Evolutionary conservation across 2,797 vertebrate genomes (phyloP), one percentile per base, ranked within the genome.

Genomic region (Apogon hyalosoma): DNA sequence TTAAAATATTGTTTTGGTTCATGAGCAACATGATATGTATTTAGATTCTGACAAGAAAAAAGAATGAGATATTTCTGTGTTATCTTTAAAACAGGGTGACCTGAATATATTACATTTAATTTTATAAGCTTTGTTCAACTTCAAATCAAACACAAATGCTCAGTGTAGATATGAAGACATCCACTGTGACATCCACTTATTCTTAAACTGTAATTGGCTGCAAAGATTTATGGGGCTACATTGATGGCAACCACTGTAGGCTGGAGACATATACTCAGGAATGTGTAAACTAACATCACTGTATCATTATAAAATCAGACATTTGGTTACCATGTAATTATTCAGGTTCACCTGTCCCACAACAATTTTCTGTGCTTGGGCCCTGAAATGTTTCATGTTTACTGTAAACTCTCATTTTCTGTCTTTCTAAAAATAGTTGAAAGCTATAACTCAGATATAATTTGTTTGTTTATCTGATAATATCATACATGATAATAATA

Each of bases 311-410:
- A 49, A 65, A 60, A 43, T 45, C 62, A 62, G 71, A 73, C 19
- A 72, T 69, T 63, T 46, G 58, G 57, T 69, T 50, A 64, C 49
- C 21, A 65, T 78, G 47, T 69, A 48, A 52, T 40, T 9, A 12
- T 68, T 16, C n/a, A 59, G 63, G 47, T 46, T 64, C 18, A 73
- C 11, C 39, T 50, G 46, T 28, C 40, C 47, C 42, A 13, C 16
- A 16, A 31, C 71, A 46, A 41, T 53, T 49, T 61, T 49, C 16
- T 21, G 19, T 28, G 50, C 21, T 7, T 31, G 11, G 9, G 56
- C 7, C 56, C 15, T 57, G 31, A 54, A 52, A 54, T 58, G 19
- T 55, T 57, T 65, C 5, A 60, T 14, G 52, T 14, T 36, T 46
- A 48, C 24, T 24, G 19, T 2, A 56, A 40, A 18, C 43, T 9